phyloP scores from a whole-genome alignment of 2,113 vertebrate species.

The Acrocephalus kingi region DNA sequence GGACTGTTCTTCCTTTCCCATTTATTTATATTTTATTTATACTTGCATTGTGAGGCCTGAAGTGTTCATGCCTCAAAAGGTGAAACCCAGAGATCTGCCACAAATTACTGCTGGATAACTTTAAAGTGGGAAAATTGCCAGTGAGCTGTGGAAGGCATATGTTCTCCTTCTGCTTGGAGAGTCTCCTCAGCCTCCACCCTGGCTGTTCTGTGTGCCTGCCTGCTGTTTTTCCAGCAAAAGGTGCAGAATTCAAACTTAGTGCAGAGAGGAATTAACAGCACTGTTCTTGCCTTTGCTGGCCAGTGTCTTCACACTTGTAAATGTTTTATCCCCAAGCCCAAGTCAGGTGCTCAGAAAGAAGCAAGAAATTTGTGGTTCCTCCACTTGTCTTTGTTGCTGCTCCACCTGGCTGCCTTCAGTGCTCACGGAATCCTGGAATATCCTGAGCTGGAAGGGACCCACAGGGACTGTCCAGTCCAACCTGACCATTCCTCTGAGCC shows the following conservation, averaged over 20 bases:
- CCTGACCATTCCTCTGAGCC: background rate
- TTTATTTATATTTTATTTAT: background rate
- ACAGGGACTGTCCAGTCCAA: background rate
- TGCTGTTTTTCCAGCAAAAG: background rate
- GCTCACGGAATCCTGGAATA: background rate
- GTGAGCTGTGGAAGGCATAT: background rate
- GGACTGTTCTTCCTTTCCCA: background rate
- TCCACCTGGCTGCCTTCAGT: background rate
- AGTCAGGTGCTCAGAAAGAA: background rate
- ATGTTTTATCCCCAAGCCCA: background rate
- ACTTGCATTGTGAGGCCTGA: background rate
- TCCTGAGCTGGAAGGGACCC: background rate
- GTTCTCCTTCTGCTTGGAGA: background rate
- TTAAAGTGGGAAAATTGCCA: background rate
- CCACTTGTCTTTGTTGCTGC: background rate
- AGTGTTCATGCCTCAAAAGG: background rate
- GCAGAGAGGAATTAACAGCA: background rate
- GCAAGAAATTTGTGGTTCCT: background rate
- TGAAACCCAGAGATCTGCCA: background rate
- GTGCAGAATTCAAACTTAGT: background rate
- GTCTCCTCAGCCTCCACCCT: background rate
- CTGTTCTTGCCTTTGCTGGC: background rate
- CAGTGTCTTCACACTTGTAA: background rate
- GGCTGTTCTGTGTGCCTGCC: fast-evolving
- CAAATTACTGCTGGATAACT: background rate